A percentile compares a stretch with the other conserved stretches of the same genome.
Evolutionary conservation across 1,140 invertebrate species (phyloP).

Genomic region (Agrypnia vestita): DNA sequence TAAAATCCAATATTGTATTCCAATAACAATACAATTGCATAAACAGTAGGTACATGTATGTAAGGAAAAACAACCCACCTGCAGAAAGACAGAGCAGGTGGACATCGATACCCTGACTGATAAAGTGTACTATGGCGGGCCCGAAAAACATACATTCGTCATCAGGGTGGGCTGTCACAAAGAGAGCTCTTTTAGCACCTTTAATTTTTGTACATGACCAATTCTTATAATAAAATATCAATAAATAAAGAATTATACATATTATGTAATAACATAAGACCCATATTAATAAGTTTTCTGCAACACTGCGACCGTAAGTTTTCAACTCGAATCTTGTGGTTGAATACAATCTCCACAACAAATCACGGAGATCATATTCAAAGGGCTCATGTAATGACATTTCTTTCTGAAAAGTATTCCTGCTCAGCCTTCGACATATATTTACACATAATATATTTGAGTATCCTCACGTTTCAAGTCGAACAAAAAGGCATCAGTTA

Average conservation of each 20-base stretch:
- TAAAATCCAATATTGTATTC: no score
- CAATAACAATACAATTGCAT: no score
- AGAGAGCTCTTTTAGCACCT: conserved; percentile 51
- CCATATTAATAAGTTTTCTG: conserved; percentile 45
- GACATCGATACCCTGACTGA: conserved; percentile 77
- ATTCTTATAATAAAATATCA: conserved; percentile 20
- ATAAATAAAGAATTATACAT: conserved; percentile 40
- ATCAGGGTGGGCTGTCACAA: conserved; percentile 88
- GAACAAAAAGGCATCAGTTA: conserved; percentile 1
- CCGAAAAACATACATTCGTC: conserved; percentile 99
- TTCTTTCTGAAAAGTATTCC: conserved; percentile 19
- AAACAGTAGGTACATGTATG: no score
- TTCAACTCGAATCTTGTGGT: conserved; percentile 28
- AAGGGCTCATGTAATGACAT: conserved; percentile 49
- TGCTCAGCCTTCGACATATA: background rate
- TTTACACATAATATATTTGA: conserved; percentile 15
- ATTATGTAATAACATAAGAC: conserved; percentile 42
- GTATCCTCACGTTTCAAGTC: background rate
- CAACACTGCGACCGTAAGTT: conserved; percentile 43
- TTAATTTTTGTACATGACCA: conserved; percentile 28
- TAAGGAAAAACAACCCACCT: conserved; percentile 73
- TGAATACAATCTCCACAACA: conserved; percentile 37
- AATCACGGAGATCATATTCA: conserved; percentile 36
- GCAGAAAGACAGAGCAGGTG: conserved; percentile 90
- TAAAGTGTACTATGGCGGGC: conserved; percentile 86